Base-by-base conservation (phyloP, 1,140 invertebrate species). In the Brachionus calyciflorus region DNA sequence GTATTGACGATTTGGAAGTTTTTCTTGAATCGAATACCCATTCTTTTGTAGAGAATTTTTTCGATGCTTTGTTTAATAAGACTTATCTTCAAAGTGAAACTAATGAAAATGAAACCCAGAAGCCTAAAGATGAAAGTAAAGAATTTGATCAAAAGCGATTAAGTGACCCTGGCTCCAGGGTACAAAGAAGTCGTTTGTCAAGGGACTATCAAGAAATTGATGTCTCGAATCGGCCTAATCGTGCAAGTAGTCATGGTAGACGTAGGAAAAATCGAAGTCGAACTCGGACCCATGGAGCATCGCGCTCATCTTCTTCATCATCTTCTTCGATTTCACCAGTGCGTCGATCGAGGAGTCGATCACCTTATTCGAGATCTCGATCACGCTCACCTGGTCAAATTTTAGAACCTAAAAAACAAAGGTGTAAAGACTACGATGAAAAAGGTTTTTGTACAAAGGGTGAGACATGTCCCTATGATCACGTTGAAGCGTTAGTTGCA, bases 121-220 rank as follows among this genome's bases (percentile, higher is more conserved):
- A 60, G 19, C 3, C 55, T 0, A 33, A 21, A 37, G 60, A 65
- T 30, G 37, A 65, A 24, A 28, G 21, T 9, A 65, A 65, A 65
- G 24, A 65, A 14, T 19, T 26, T 7, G 1, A 12, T 4, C 19
- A 44, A 0, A 17, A 44, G 37, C 40, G 60, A 4, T 41, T 57
- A n/a, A 17, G 28, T 46, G 69, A 73, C 7, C 17, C 46, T 0
- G 40, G 48, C 10, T 49, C 44, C 3, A 37, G 33, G 9, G 9
- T 37, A 1, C 51, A 70, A 26, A 14, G 51, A 19, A 41, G 69
- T 10, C 69, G 69, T 10, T 28, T 65, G 60, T 73, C 69, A 12
- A 30, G 69, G 3, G 69, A 73, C 26, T 73, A 73, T 41, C 69
- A 53, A 40, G 69, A 73, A n/a, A 73, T 73, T n/a, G 69, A 73